A percentile compares a stretch with the other conserved stretches of the same genome.
These are phyloP conservation scores for Nomada flava DNA, from an alignment of 2,888 invertebrate genomes.

Conservation along the genomic window DNA sequence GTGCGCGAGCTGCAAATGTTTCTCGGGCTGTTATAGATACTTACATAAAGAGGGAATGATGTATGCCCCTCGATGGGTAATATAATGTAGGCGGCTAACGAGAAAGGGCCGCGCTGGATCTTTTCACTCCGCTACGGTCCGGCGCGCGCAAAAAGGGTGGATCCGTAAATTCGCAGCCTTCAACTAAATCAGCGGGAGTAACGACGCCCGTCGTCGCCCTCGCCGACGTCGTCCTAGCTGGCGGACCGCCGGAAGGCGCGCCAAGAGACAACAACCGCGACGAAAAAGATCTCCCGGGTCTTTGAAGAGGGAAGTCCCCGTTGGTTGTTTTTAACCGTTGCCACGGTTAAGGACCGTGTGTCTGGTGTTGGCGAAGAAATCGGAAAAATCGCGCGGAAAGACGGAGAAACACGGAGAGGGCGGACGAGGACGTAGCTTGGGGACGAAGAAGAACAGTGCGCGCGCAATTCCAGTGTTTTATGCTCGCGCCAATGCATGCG, in stretches of 20 bases:
- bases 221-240: constrained; percentile 44
- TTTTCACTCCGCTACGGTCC: background rate
- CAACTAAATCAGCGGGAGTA: constrained; percentile 75
- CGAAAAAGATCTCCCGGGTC: background rate
- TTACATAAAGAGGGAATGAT: constrained; percentile 82
- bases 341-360: background rate
- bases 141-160: constrained; percentile 72
- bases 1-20: constrained; percentile 80
- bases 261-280: constrained; percentile 7
- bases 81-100: constrained; percentile 84
- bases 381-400: constrained; percentile 7
- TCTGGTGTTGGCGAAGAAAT: constrained; percentile 10
- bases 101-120: constrained; percentile 75
- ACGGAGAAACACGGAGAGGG: background rate
- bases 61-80: constrained; percentile 82
- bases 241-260: constrained; percentile 55
- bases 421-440: constrained; percentile 24
- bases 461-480: constrained; percentile 67
- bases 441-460: constrained; percentile 6
- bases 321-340: background rate
- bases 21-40: constrained; percentile 82
- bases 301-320: background rate
- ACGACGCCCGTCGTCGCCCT: constrained; percentile 69
- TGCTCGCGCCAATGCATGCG: constrained; percentile 77
- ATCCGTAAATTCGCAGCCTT: constrained; percentile 78